Evolutionary conservation across 2,888 invertebrate genomes (phyloP), one percentile per base, ranked within the genome.

Genomic region (Gisinianus flammeolus): DNA sequence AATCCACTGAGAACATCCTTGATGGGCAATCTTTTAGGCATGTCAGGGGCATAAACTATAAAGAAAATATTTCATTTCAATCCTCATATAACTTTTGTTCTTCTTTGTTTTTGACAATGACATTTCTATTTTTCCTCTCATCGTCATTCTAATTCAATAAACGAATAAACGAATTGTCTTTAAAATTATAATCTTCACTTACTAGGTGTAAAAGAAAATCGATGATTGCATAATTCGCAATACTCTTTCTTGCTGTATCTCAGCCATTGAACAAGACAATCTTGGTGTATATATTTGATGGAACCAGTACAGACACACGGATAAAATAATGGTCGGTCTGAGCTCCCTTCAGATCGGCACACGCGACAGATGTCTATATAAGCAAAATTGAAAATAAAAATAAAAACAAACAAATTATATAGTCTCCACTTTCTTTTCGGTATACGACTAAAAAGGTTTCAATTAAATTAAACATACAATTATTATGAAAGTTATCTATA

Each of bases 251-350:
- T 92, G 81, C 97, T 98, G 88, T 99, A 98, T 83, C 97, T 93
- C 92, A 99, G 94, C 99, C 99, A 99, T 89, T 99, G 98, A 85
- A 97, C 93, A 81, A 99, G 90, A 88, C 98, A 98, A 87, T 98
- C 98, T 88, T 98, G 98, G 88, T 98, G 98, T 80, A 98, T 98
- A 91, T 95, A 99, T 89, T 98, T 98, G 85, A 99, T 99, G 85
- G 97, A 97, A 75, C 99, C 99, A 31, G 98, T 98, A 87, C 99
- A 99, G 76, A 98, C 96, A 88, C 98, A 99, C 0, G 99, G 99
- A 88, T 99, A 97, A 87, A 96, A 98, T 12, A 99, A 89, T 0
- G 97, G 97, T 83, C 97, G 91, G 86, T 98, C 98, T 19, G 93
- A 90, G 66, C 93, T 90, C 66, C 94, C 97, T 88, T 98, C 98